Evolutionary conservation across 2,888 invertebrate genomes (phyloP), one percentile per base, ranked within the genome.

Genomic region (Drosophila ustulata): DNA sequence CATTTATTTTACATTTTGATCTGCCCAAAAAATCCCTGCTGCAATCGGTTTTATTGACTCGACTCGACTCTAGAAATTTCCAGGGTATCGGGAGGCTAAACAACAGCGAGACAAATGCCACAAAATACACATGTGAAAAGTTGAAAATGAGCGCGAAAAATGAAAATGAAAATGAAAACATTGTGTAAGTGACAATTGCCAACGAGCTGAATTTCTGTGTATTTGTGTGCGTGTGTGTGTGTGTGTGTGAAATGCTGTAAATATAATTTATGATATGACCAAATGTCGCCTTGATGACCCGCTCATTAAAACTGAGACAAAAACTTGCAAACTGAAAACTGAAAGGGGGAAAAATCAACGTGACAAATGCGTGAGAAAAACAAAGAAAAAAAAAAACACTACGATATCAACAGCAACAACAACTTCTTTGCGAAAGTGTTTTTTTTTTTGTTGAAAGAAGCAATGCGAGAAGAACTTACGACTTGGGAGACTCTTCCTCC

Each of bases 291-390:
- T 70, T 82, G 85, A 82, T 82, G 81, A 82, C 83, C 83, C 82
- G 59, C 76, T 85, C 86, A 82, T 85, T 82, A 85, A 80, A 73
- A 61, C 55, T 52, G 63, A 66, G 30, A 59, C 71, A 67, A 74
- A 56, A 57, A 63, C 47, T 8, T 13, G 34, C 28, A 37, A 67
- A 64, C 59, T 53, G 49, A 64, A 77, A 64, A 59, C 49, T 57
- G n/a, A 51, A 64, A 51, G 65, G 63, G 51, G 50, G 45, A 43
- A 76, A 72, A 71, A 75, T 56, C 66, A 67, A 43, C 59, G 47
- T 80, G 87, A 87, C 80, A 87, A 83, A 87, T 82, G 87, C 84
- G 87, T 83, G 83, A 80, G 82, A 83, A 85, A 85, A 79, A 37
- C 67, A 62, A 52, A n/a, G 52, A 34, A 52, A 45, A 45, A 13